Evolutionary conservation across 1,140 invertebrate species (phyloP).

Genomic region (Caerostris extrusa): DNA sequence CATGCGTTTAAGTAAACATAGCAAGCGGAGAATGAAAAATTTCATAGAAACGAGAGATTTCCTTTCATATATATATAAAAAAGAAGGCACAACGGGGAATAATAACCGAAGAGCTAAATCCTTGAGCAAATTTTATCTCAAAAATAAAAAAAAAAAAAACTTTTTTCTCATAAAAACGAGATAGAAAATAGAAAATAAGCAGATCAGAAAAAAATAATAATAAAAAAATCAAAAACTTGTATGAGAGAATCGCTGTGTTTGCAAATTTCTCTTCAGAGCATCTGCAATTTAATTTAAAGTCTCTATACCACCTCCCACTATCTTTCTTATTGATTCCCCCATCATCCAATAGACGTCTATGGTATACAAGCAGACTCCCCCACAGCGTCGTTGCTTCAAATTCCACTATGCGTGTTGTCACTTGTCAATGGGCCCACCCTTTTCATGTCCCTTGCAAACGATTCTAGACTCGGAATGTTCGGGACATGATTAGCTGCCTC

Average conservation of each 20-base stretch:
- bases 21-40: neutral
- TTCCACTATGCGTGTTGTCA: conserved; percentile 73
- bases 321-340: conserved; percentile 51
- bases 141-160: neutral
- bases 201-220: neutral
- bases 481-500: conserved; percentile 67
- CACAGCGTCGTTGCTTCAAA: conserved; percentile 58
- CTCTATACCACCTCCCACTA: conserved; percentile 11
- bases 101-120: conserved; percentile 22
- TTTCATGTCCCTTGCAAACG: conserved; percentile 69
- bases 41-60: neutral
- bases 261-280: conserved; percentile 53
- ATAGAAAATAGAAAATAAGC: neutral
- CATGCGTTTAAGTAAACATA: neutral
- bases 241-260: conserved; percentile 31
- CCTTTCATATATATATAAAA: neutral
- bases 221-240: neutral
- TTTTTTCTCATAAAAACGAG: neutral
- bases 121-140: neutral
- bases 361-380: conserved; percentile 32
- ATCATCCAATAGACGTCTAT: conserved; percentile 64
- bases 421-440: conserved; percentile 69
- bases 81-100: neutral
- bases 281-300: conserved; percentile 65
- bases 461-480: conserved; percentile 67